These are phyloP conservation scores for Tokudaia tokunoshimensis DNA, from an alignment of 2,797 vertebrate genomes.

Conservation along the genomic window DNA sequence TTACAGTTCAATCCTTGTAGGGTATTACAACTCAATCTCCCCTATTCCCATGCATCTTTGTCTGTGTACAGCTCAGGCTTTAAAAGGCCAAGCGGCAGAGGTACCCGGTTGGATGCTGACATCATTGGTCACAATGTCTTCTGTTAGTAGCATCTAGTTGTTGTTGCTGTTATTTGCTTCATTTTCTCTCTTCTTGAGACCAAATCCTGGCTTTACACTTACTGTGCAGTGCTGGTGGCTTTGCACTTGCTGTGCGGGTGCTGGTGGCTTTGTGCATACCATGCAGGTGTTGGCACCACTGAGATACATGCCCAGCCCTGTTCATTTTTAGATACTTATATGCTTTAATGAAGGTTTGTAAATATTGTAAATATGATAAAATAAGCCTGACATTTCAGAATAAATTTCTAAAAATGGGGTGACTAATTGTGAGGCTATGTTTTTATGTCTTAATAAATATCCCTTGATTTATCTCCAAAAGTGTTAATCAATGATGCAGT, in stretches of 20 bases:
- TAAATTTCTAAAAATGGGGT: conserved; percentile 11
- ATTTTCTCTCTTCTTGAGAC: too few species aligned
- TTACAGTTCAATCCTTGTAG: neutral
- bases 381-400: neutral
- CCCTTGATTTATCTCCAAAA: neutral
- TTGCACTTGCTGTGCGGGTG: neutral
- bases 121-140: neutral
- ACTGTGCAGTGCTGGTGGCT: neutral
- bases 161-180: neutral
- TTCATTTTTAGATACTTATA: conserved; percentile 25
- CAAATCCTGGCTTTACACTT: neutral
- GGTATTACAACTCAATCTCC: neutral
- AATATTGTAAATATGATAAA: neutral
- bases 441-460: conserved; percentile 28
- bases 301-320: neutral
- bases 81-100: neutral
- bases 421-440: neutral
- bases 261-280: neutral
- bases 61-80: neutral
- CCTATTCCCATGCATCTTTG: neutral
- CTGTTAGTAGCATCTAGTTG: neutral
- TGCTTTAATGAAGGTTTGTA: conserved; percentile 1
- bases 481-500: neutral
- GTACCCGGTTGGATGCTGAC: neutral
- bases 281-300: too few species aligned